Evolutionary conservation across 2,113 vertebrate genomes (phyloP), one percentile per base, ranked within the genome.

Genomic region (Vombatus ursinus): DNA sequence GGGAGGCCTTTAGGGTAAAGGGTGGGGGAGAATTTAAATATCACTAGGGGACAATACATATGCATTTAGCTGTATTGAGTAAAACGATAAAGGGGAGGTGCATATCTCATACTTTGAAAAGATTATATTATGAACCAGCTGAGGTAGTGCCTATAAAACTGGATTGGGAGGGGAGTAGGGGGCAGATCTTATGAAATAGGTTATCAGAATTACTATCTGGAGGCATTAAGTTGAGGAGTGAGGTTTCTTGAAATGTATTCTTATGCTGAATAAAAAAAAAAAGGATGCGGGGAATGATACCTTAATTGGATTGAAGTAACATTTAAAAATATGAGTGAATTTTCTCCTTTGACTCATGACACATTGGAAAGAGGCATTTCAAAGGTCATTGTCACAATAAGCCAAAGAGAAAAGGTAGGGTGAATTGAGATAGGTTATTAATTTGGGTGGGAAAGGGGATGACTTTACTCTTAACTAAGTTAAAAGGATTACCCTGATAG

Each of bases 271-370:
- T 93, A 93, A 94, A 94, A 90, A 31, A 52, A 95, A 94, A 8
- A 94, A 91, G 48, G 92, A 91, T 90, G 50, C 93, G 24, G 37
- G 50, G 1, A 0, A 44, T 84, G 68, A 84, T 84, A 22, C 68
- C 19, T n/a, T 44, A 84, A 16, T 84, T 84, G 61, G 61, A n/a
- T 68, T 68, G n/a, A 84, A 84, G 68, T 44, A 84, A 22, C n/a
- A 44, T 68, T 68, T 68, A 8, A 84, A 84, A 84, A 84, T 68
- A 4, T n/a, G 11, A 68, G 57, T 68, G 31, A 12, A 68, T 68
- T 95, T 96, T 96, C 91, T 95, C 31, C 93, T 93, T 95, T 90
- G 52, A 68, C 54, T 97, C 94, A 54, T 93, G 93, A 95, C 52
- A 95, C 44, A 54, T 95, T 52, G 28, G 84, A 92, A 94, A 95